These are phyloP conservation scores for Acromyrmex echinatior DNA, from an alignment of 1,140 invertebrate species.

Conservation along the genomic window DNA sequence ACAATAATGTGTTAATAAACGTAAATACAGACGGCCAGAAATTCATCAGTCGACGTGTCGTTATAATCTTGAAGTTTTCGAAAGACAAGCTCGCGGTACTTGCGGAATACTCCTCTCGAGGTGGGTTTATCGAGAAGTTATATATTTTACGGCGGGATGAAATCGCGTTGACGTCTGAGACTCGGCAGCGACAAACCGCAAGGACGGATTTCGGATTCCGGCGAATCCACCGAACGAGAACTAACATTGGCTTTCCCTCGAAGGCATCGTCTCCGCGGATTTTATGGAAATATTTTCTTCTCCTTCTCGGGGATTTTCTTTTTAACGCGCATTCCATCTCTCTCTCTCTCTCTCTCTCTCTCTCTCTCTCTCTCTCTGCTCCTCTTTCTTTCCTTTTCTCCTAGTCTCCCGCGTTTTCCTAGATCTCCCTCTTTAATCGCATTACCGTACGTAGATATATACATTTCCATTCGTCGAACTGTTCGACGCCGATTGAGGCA, in stretches of 20 bases:
- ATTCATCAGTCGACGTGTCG: slow-evolving; percentile 6
- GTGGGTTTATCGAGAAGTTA: slow-evolving; percentile 37
- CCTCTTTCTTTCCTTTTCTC: neutral
- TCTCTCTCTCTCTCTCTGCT: neutral
- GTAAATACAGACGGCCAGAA: neutral
- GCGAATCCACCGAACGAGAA: slow-evolving; percentile 61
- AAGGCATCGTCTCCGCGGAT: slow-evolving; percentile 64
- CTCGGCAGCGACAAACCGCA: slow-evolving; percentile 61
- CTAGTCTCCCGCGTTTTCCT: neutral
- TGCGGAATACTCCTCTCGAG: slow-evolving; percentile 9
- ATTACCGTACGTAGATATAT: slow-evolving; percentile 71
- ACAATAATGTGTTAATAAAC: slow-evolving; percentile 19
- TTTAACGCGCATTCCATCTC: slow-evolving; percentile 60
- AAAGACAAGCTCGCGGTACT: slow-evolving; percentile 33
- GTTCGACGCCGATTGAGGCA: slow-evolving; percentile 65
- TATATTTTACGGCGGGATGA: slow-evolving; percentile 53
- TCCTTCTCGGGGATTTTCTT: slow-evolving; percentile 66
- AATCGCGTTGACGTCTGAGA: slow-evolving; percentile 56
- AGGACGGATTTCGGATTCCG: slow-evolving; percentile 70
- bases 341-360: neutral
- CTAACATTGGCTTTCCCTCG: slow-evolving; percentile 64
- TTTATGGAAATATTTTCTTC: slow-evolving; percentile 76
- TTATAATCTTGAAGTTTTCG: slow-evolving; percentile 29
- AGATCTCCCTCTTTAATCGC: slow-evolving; percentile 69
- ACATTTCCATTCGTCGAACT: slow-evolving; percentile 69